Conservation (phyloP, 2,113 vertebrate species). For the Eira barbara region DNA sequence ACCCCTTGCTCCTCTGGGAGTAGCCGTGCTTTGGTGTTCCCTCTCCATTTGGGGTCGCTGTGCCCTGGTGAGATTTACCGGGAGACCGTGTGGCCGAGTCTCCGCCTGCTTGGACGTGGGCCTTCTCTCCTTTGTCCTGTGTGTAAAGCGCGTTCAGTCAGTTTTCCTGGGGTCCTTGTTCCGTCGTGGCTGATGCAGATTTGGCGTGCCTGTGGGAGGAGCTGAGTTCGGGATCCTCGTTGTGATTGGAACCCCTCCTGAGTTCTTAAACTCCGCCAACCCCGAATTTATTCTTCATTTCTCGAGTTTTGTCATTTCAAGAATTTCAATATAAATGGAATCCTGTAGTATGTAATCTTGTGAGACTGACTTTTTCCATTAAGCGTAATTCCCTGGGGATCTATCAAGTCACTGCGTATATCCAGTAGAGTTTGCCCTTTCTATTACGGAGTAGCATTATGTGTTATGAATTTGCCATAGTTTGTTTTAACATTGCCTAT, state of each 20-base stretch:
- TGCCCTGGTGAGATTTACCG: fast-evolving
- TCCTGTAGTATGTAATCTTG: background rate
- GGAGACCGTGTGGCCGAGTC: background rate
- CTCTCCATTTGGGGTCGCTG: background rate
- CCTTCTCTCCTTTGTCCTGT: background rate
- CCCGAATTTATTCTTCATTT: background rate
- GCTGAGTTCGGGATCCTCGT: background rate
- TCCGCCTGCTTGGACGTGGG: background rate
- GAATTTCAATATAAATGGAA: background rate
- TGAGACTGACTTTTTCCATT: background rate
- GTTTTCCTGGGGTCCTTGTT: background rate
- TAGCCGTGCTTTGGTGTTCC: background rate
- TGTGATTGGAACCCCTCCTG: background rate
- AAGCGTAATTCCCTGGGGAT: background rate
- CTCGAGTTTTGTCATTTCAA: background rate
- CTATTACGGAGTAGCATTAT: background rate
- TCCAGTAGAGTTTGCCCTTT: background rate
- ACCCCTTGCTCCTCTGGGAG: background rate
- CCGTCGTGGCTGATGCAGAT: background rate
- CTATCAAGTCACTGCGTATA: no score
- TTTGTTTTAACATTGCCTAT: background rate
- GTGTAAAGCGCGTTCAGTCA: no score
- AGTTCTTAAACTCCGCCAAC: background rate
- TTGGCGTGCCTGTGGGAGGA: background rate
- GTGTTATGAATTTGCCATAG: background rate